phyloP scores from a whole-genome alignment of 37 sponge, comb jelly and placozoan species.

The Tethya wilhelma region DNA sequence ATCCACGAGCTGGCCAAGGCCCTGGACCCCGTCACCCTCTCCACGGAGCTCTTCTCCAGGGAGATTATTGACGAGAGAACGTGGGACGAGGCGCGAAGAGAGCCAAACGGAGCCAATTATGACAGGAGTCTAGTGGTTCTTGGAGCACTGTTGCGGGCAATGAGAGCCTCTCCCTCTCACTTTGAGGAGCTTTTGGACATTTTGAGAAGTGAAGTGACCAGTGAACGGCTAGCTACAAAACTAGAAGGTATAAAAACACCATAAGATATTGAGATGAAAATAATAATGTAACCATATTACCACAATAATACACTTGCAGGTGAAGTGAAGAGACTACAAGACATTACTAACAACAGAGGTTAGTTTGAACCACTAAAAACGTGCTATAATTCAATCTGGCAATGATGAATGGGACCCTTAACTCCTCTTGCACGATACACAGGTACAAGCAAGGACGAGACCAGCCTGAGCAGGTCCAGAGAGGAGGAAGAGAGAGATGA shows the following conservation, averaged over 20 bases:
- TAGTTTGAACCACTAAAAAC: no score
- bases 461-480: no score
- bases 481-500: no score
- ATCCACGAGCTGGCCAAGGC: constrained; percentile 6
- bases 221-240: not conserved
- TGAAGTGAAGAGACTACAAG: not conserved
- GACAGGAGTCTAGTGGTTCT: constrained; percentile 14
- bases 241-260: constrained; percentile 7
- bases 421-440: no score
- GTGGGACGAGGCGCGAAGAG: constrained; percentile 27
- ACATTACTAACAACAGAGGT: no score
- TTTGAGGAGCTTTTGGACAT: not conserved
- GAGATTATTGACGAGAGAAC: not conserved
- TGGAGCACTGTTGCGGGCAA: not conserved
- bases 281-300: not conserved
- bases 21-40: constrained; percentile 4
- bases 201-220: not conserved
- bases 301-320: not conserved
- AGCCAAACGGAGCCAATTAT: constrained; percentile 8
- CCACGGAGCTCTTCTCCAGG: constrained; percentile 10
- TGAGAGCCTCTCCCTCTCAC: not conserved
- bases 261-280: not conserved
- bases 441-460: no score
- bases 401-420: no score
- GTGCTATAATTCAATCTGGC: no score